Evolutionary conservation across 2,113 vertebrate species (phyloP).

Genomic region (Artemisiospiza belli): DNA sequence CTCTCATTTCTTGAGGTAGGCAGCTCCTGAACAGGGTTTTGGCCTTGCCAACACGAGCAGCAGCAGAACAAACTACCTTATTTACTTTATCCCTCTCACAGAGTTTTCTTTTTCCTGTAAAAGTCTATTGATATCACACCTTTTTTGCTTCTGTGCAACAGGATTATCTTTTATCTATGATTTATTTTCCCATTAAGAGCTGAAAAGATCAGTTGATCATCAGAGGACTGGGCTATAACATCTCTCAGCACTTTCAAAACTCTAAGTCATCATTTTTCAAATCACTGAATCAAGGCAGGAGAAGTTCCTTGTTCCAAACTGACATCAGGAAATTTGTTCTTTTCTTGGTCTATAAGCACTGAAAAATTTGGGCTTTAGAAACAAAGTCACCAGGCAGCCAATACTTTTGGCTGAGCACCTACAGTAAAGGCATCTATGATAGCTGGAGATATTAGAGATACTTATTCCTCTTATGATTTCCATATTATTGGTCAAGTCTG

Average conservation of each 20-base stretch:
- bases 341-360: background rate
- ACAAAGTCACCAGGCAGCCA: background rate
- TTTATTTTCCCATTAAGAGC: conserved; percentile 77
- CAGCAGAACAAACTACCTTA: conserved; percentile 65
- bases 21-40: conserved; percentile 44
- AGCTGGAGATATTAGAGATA: background rate
- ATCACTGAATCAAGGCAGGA: conserved; percentile 48
- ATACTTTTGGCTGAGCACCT: background rate
- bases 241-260: conserved; percentile 61
- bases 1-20: conserved; percentile 30
- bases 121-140: conserved; percentile 61
- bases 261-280: conserved; percentile 69
- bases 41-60: background rate
- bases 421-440: background rate
- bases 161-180: conserved; percentile 77
- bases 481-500: background rate
- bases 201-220: conserved; percentile 73
- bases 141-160: conserved; percentile 69
- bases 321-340: background rate
- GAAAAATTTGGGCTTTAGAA: background rate
- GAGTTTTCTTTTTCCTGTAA: conserved; percentile 45
- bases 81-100: conserved; percentile 47
- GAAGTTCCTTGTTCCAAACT: background rate
- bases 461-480: background rate
- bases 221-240: conserved; percentile 54